Percentiles rank a stretch among this genome's conserved stretches.
Conservation (phyloP, 2,888 invertebrate species). For the Lithophane socia region DNA sequence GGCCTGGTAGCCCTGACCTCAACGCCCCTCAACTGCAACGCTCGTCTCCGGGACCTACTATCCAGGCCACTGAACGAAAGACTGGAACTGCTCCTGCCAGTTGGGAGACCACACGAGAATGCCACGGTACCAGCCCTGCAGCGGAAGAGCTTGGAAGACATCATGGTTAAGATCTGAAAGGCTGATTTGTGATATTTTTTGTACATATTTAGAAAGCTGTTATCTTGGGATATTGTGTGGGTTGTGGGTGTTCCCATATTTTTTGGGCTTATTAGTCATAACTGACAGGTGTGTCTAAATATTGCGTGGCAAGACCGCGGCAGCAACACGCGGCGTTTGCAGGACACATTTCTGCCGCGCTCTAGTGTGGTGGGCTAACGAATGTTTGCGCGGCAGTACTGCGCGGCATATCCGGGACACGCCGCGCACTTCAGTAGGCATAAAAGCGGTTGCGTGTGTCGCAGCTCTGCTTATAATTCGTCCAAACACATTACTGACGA, state of each 20-base stretch:
- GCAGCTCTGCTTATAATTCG: too few species aligned
- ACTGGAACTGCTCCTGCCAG: conserved; percentile 94
- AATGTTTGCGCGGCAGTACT: too few species aligned
- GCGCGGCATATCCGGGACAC: too few species aligned
- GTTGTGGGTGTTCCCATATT: background rate
- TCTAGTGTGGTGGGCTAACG: too few species aligned
- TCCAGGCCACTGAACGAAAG: conserved; percentile 95
- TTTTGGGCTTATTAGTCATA: background rate
- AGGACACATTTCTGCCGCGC: too few species aligned
- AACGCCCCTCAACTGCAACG: conserved; percentile 97
- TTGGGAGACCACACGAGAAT: conserved; percentile 95
- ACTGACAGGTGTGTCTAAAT: too few species aligned
- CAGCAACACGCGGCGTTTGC: too few species aligned
- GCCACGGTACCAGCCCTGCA: conserved; percentile 94
- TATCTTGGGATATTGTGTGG: conserved; percentile 10
- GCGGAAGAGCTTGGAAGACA: conserved; percentile 93
- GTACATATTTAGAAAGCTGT: conserved; percentile 16
- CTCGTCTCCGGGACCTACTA: conserved; percentile 93
- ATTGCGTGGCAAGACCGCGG: too few species aligned
- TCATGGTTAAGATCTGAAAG: conserved; percentile 91
- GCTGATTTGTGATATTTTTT: conserved; percentile 49
- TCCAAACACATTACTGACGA: too few species aligned
- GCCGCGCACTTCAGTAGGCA: too few species aligned
- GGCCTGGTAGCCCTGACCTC: conserved; percentile 96
- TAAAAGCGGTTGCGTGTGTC: too few species aligned